Percentiles rank a stretch among this genome's conserved stretches.
Conservation (phyloP, 2,113 vertebrate species). For the Origma solitaria region DNA sequence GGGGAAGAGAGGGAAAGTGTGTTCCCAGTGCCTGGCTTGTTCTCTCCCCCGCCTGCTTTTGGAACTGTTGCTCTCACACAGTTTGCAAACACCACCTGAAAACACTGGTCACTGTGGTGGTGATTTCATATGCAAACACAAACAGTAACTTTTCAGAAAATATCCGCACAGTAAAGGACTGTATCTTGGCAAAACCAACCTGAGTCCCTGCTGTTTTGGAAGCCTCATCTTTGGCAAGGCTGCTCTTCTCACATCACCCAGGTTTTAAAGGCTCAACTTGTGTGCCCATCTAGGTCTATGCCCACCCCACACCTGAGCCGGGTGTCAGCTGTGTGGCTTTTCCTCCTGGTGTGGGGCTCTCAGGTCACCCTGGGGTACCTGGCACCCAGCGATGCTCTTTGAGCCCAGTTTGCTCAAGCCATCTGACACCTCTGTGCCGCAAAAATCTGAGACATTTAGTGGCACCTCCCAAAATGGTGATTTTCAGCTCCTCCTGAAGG, state of each 20-base stretch:
- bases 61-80: neutral
- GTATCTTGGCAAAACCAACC: neutral
- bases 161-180: neutral
- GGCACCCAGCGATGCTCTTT: accelerated
- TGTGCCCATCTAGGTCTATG: neutral
- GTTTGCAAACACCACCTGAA: neutral
- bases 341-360: neutral
- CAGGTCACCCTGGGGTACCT: neutral
- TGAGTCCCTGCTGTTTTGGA: neutral
- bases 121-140: neutral
- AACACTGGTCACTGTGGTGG: neutral
- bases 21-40: neutral
- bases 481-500: neutral
- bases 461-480: neutral
- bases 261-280: neutral
- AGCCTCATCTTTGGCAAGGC: neutral
- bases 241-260: neutral
- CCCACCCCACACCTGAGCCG: neutral
- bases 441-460: neutral
- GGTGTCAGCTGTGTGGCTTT: neutral
- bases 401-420: neutral
- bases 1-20: neutral
- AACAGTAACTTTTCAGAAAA: neutral
- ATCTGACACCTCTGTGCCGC: accelerated
- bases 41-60: neutral